A percentile compares a stretch with the other conserved stretches of the same genome.
phyloP scores from a whole-genome alignment of 2,888 invertebrate species.

The Leptogaster cylindrica region DNA sequence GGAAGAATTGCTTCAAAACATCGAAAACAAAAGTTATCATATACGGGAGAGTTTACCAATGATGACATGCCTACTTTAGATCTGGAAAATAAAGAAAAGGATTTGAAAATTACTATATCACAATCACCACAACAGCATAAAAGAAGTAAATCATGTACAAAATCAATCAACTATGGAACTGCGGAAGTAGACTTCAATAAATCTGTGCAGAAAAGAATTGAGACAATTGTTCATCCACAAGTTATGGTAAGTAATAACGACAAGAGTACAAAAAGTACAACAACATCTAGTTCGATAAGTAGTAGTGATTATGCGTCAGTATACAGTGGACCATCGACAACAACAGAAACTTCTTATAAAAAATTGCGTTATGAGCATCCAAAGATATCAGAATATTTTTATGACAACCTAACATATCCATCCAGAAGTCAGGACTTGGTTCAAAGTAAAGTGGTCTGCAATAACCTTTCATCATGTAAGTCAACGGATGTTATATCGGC shows the following conservation, averaged over 20 bases:
- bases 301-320: conserved; percentile 62
- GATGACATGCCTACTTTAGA: neutral
- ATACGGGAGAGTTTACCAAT: neutral
- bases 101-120: neutral
- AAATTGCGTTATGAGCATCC: conserved; percentile 56
- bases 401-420: conserved; percentile 53
- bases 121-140: conserved; percentile 51
- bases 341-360: conserved; percentile 28
- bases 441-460: conserved; percentile 24
- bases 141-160: conserved; percentile 55
- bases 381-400: conserved; percentile 57
- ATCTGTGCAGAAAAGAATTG: neutral
- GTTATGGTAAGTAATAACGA: conserved; percentile 6
- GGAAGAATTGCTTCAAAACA: conserved; percentile 52
- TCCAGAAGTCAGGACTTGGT: conserved; percentile 5
- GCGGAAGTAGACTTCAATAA: neutral
- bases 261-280: conserved; percentile 52
- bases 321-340: conserved; percentile 56
- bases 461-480: conserved; percentile 43
- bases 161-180: conserved; percentile 46
- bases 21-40: conserved; percentile 15
- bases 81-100: neutral
- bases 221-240: neutral
- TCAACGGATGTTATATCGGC: conserved; percentile 22
- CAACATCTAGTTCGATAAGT: conserved; percentile 58